Evolutionary conservation across 2,113 vertebrate species (phyloP).

Genomic region (Sebastes schlegelii): DNA sequence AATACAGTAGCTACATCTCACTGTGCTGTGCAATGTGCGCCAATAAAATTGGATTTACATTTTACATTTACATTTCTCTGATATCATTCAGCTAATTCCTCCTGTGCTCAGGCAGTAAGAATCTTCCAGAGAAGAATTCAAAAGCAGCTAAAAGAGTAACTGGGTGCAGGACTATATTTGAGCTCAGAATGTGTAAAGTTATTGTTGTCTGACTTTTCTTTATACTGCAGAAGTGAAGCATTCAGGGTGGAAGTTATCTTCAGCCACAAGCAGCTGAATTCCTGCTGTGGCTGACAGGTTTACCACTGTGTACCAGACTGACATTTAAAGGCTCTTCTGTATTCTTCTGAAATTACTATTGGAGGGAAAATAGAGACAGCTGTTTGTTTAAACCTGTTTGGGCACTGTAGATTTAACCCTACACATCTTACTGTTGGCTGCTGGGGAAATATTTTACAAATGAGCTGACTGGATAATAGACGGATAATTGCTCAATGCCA

Average conservation of each 20-base stretch:
- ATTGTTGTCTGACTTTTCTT: background rate
- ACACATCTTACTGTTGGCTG: too few species aligned
- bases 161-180: background rate
- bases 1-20: too few species aligned
- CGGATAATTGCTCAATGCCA: background rate
- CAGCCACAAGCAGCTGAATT: background rate
- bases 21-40: too few species aligned
- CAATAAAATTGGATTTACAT: too few species aligned
- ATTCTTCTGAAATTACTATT: background rate
- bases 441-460: background rate
- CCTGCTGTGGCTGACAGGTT: background rate
- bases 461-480: background rate
- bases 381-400: background rate
- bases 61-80: background rate
- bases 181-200: constrained; percentile 1
- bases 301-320: too few species aligned
- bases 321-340: background rate
- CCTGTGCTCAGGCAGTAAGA: background rate
- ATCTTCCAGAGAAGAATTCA: background rate
- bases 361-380: background rate
- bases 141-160: background rate
- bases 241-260: background rate
- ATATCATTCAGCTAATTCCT: background rate
- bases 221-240: background rate
- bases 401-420: background rate